Conservation (phyloP, 2,888 invertebrate genomes). For the Hypomecis punctinalis region DNA sequence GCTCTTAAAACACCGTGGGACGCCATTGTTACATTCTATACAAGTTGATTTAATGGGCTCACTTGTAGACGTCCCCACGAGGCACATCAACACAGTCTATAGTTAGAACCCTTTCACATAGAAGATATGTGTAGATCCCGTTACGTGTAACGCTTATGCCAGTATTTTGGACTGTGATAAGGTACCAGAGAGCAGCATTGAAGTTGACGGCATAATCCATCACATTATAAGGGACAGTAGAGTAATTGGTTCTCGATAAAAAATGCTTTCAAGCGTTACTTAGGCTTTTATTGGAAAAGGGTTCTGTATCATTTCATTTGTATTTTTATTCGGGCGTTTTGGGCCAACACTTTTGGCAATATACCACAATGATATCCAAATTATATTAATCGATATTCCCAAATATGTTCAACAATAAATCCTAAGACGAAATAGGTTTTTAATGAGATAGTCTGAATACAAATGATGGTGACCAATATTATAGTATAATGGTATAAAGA, state of each 20-base stretch:
- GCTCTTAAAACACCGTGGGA: conserved; percentile 25
- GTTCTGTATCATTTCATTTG: conserved; percentile 15
- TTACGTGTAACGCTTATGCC: neutral
- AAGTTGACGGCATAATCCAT: conserved; percentile 32
- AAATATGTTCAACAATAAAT: too few species aligned
- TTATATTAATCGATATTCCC: too few species aligned
- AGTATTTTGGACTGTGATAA: conserved; percentile 2
- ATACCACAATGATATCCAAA: neutral
- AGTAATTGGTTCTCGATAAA: conserved; percentile 33
- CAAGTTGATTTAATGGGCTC: conserved; percentile 27
- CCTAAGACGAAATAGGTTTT: too few species aligned
- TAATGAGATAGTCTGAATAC: too few species aligned
- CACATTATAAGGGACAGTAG: conserved; percentile 22
- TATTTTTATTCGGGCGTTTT: neutral
- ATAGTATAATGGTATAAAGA: too few species aligned
- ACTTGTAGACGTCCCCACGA: conserved; percentile 24
- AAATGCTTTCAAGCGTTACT: conserved; percentile 15
- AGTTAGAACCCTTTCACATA: conserved; percentile 15
- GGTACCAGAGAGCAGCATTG: conserved; percentile 4
- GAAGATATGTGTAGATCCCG: neutral
- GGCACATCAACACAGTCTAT: conserved; percentile 18
- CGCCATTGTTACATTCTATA: conserved; percentile 23
- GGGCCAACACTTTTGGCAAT: neutral
- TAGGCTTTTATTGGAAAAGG: neutral
- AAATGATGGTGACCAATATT: too few species aligned